A percentile compares a stretch with the other conserved stretches of the same genome.
phyloP scores from a whole-genome alignment of 2,888 invertebrate genomes.

The Cepaea hortensis region DNA sequence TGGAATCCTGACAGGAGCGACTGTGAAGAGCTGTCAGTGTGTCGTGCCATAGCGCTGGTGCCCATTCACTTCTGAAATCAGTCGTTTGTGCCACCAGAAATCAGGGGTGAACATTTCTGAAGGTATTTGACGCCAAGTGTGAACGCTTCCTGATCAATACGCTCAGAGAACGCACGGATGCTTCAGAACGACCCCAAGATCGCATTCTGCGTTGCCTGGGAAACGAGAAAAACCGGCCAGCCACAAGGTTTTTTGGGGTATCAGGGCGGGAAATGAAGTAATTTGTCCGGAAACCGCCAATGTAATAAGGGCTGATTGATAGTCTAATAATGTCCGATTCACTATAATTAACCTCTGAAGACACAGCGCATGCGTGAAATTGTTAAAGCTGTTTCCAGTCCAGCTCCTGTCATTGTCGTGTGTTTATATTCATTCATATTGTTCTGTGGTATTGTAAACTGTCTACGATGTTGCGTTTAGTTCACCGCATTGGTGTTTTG shows the following conservation, averaged over 20 bases:
- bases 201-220: slow-evolving; percentile 13
- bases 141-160: slow-evolving; percentile 15
- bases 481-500: too few species aligned
- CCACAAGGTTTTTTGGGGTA: slow-evolving; percentile 26
- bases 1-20: background rate
- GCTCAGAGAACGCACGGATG: background rate
- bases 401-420: background rate
- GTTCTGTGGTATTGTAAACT: too few species aligned
- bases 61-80: slow-evolving; percentile 18
- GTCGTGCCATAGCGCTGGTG: background rate
- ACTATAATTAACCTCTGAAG: slow-evolving; percentile 36
- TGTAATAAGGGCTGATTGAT: slow-evolving; percentile 45
- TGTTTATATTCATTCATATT: background rate
- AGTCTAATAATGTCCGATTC: slow-evolving; percentile 38
- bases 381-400: background rate
- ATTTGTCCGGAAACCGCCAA: slow-evolving; percentile 35
- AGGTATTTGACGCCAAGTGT: slow-evolving; percentile 9
- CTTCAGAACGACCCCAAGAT: background rate
- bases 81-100: slow-evolving; percentile 22
- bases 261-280: slow-evolving; percentile 32
- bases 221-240: slow-evolving; percentile 22
- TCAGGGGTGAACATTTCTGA: slow-evolving; percentile 33
- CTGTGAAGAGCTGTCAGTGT: background rate
- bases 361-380: background rate
- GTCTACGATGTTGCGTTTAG: too few species aligned